phyloP scores from a whole-genome alignment of 2,888 invertebrate genomes.

The Thysanoteuthis rhombus region DNA sequence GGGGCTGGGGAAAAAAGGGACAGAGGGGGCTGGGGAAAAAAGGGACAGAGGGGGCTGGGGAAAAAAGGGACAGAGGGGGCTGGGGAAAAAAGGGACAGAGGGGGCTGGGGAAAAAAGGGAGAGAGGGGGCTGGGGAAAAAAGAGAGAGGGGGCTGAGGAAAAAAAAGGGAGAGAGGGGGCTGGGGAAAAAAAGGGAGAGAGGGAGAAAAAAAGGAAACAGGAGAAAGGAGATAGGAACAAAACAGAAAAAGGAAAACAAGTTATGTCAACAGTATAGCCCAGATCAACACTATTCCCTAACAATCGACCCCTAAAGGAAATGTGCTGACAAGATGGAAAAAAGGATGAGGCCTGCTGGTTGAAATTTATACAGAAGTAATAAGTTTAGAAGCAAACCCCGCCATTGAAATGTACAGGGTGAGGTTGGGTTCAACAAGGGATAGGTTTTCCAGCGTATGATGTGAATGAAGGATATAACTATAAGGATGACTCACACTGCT shows the following conservation, averaged over 20 bases:
- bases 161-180: background rate
- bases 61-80: background rate
- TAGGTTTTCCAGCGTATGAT: background rate
- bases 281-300: background rate
- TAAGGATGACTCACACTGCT: background rate
- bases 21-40: background rate
- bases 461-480: background rate
- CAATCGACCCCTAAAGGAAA: background rate
- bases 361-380: background rate
- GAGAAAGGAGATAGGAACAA: background rate
- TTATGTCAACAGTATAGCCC: background rate
- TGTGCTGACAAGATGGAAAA: background rate
- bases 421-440: too few relatives aligned
- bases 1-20: background rate
- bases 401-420: background rate
- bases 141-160: accelerated
- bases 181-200: accelerated
- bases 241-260: background rate
- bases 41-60: background rate
- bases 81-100: accelerated
- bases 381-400: background rate
- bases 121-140: accelerated
- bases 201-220: background rate
- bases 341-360: background rate
- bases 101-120: too few relatives aligned